phyloP scores from a whole-genome alignment of 2,113 vertebrate genomes.

The Stigmatopora nigra region DNA sequence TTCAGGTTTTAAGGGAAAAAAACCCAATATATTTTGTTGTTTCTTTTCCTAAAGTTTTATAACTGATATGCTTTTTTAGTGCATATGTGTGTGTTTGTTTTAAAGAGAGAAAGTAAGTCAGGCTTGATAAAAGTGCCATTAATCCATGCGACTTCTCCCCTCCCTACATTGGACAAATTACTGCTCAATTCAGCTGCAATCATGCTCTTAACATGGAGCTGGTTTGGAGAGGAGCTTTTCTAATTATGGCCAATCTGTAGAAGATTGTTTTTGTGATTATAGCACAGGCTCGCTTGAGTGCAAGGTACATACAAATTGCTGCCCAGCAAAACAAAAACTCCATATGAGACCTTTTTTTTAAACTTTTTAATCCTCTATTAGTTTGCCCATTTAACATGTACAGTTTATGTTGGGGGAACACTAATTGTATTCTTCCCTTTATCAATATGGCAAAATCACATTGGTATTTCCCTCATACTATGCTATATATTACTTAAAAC shows the following conservation, averaged over 20 bases:
- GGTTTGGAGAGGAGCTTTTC: slow-evolving; percentile 67
- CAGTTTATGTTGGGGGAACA: too few relatives aligned
- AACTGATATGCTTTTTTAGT: not conserved
- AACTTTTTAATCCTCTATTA: too few relatives aligned
- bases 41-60: not conserved
- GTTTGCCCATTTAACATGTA: too few relatives aligned
- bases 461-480: too few relatives aligned
- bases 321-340: slow-evolving; percentile 21
- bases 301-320: slow-evolving; percentile 51
- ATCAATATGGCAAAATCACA: too few relatives aligned
- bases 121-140: slow-evolving; percentile 62
- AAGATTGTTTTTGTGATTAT: slow-evolving; percentile 69
- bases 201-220: slow-evolving; percentile 70
- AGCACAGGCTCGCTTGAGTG: slow-evolving; percentile 50
- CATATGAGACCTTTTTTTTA: too few relatives aligned
- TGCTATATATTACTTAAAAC: too few relatives aligned
- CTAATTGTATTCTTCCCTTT: too few relatives aligned
- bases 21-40: not conserved
- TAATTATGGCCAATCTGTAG: slow-evolving; percentile 71
- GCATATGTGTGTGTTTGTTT: not conserved
- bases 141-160: slow-evolving; percentile 56
- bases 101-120: slow-evolving; percentile 41
- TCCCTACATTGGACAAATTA: slow-evolving; percentile 67
- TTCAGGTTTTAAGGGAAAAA: not conserved
- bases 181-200: slow-evolving; percentile 69